These are phyloP conservation scores for Drosophila sp. DNA, from an alignment of 1,140 invertebrate genomes.

Conservation along the genomic window DNA sequence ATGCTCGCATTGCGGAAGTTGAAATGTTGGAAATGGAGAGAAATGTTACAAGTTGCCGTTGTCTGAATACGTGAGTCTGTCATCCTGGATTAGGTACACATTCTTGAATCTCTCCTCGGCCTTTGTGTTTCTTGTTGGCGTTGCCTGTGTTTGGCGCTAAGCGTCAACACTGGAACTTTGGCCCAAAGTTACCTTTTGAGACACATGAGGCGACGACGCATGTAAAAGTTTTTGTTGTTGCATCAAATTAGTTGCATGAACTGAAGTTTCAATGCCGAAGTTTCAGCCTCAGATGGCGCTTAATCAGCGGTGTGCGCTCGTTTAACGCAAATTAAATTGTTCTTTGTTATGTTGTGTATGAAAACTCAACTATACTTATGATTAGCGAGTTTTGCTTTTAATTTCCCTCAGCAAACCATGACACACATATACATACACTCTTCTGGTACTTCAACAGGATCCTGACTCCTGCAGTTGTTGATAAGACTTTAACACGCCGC, in stretches of 20 bases:
- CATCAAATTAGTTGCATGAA: slow-evolving; percentile 65
- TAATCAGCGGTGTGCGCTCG: slow-evolving; percentile 77
- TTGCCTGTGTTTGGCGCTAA: slow-evolving; percentile 21
- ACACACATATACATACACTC: too few relatives aligned
- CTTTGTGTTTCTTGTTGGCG: slow-evolving; percentile 54
- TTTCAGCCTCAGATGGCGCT: slow-evolving; percentile 53
- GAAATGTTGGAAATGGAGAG: not conserved
- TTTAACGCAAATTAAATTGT: slow-evolving; percentile 82
- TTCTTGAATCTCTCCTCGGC: slow-evolving; percentile 55
- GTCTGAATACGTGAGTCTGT: slow-evolving; percentile 62
- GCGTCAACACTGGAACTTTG: slow-evolving; percentile 48
- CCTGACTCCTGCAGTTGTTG: slow-evolving; percentile 56
- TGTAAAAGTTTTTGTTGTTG: slow-evolving; percentile 77
- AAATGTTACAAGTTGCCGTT: slow-evolving; percentile 65
- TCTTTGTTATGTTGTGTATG: slow-evolving; percentile 45
- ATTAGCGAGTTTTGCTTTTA: slow-evolving; percentile 81
- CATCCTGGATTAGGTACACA: slow-evolving; percentile 74
- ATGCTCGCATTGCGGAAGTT: slow-evolving; percentile 10
- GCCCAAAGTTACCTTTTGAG: slow-evolving; percentile 71
- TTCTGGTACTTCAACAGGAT: not conserved
- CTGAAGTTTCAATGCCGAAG: slow-evolving; percentile 18
- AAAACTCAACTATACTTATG: slow-evolving; percentile 62
- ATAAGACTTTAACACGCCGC: slow-evolving; percentile 79
- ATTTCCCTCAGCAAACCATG: slow-evolving; percentile 48
- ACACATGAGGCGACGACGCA: slow-evolving; percentile 29